Evolutionary conservation across 2,113 vertebrate species (phyloP), one percentile per base, ranked within the genome.

Genomic region (Parotia lawesii): DNA sequence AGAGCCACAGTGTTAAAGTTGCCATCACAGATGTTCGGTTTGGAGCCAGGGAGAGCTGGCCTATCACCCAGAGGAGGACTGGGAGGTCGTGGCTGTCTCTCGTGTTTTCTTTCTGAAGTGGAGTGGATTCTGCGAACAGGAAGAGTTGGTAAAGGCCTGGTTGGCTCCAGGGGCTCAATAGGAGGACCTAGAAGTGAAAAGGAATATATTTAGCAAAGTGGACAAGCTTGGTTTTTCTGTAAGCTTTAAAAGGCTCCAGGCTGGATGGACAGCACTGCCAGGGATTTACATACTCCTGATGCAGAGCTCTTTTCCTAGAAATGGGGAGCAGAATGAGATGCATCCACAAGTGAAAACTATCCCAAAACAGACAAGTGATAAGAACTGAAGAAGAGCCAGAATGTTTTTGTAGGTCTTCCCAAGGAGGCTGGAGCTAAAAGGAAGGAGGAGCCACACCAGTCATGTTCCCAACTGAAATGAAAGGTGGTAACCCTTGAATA

Each of bases 1-100:
- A 99, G 98, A 83, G 99, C 99, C 97, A 99, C 98, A 0, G 99
- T 99, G 97, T 99, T 99, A 96, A 99, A 99, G 97, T 99, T 99
- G 86, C 99, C 99, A 44, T 99, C 99, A 9, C 99, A 99, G 96
- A 99, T 99, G 98, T 99, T 99, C 0, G 99, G 99, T 95, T 99
- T 99, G n/a, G 98, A 97, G 40, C 98, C 98, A 1, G 99, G 98
- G 57, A 97, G 97, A n/a, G 98, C 98, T 0, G 99, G 99, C 19
- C 98, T 98, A 48, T 99, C 99, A 28, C 98, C 98, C 2, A 98
- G 96, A 31, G 99, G 98, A 6, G 99, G 99, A 2, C 98, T 98
- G 1, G 98, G 97, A 48, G 62, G 99, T 3, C 99, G 98, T 37
- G 98, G 97, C 47, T 98, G 98, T 7, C 99, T 98, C 89, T 99